Conservation (phyloP, 2,888 invertebrate species). For the Drosophila leonis region DNA sequence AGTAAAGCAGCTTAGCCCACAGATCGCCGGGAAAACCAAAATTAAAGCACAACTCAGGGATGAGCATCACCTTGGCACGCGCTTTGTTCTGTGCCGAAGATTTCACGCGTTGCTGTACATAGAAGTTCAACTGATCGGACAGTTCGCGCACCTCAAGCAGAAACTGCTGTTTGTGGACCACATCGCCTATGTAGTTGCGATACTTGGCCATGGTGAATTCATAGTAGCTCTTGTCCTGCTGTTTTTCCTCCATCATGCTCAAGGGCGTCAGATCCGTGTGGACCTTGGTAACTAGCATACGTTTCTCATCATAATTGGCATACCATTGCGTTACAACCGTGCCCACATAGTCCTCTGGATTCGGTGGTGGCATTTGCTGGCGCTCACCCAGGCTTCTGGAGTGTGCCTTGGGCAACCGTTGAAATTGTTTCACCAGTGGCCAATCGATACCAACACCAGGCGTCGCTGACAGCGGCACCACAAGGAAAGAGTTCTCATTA, state of each 20-base stretch:
- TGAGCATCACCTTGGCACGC: conserved; percentile 88
- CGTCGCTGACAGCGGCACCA: conserved; percentile 85
- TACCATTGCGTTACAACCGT: conserved; percentile 96
- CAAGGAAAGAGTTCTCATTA: conserved; percentile 87
- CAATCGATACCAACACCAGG: conserved; percentile 87
- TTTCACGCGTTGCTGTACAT: conserved; percentile 77
- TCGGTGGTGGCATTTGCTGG: conserved; percentile 86
- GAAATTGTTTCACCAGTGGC: conserved; percentile 86
- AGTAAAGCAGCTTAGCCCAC: conserved; percentile 93
- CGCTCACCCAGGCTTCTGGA: conserved; percentile 86
- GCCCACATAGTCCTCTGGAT: conserved; percentile 88
- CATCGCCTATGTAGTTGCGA: conserved; percentile 85
- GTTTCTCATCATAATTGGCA: conserved; percentile 86
- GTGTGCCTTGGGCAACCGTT: conserved; percentile 84
- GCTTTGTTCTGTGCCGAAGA: conserved; percentile 79
- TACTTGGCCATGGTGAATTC: conserved; percentile 93
- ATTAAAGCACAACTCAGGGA: conserved; percentile 94
- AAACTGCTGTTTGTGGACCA: conserved; percentile 89
- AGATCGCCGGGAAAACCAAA: conserved; percentile 90
- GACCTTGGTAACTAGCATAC: conserved; percentile 90
- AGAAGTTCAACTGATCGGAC: conserved; percentile 83
- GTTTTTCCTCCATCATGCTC: conserved; percentile 89
- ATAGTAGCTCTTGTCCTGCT: conserved; percentile 87
- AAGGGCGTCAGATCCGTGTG: conserved; percentile 88
- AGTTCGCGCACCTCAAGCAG: conserved; percentile 91